Base-by-base conservation (phyloP, 2,113 vertebrate species). In the Emydura subglobosa region DNA sequence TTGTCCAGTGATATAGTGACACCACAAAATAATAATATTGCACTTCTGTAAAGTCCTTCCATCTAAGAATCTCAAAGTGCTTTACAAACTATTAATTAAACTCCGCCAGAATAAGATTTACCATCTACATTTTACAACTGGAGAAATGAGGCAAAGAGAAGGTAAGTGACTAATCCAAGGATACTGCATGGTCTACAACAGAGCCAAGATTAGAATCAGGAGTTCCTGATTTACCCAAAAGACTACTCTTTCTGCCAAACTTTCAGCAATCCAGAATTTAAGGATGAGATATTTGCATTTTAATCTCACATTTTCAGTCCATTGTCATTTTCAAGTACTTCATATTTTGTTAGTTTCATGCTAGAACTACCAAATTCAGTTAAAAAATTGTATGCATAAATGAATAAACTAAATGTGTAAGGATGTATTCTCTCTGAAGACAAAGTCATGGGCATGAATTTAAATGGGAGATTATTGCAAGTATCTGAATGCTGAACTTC, bases 371-470 rank as follows among this genome's bases (percentile, higher is more conserved):
- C 79, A 88, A 65, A 54, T 86, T 51, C 57, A 91, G 47, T 50
- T 4, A 39, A 83, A 29, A 84, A 82, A 78, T 34, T 85, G 6
- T 61, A 90, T 55, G 44, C 24, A 82, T 76, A 86, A 91, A 72
- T 86, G 84, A 94, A 49, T 83, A 57, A 89, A 10, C 85, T 65
- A 5, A 87, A 92, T 29, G n/a, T 34, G 72, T 59, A 83, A 61
- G 82, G 72, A 0, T 39, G 79, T 83, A 88, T 90, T 88, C 50
- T 96, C 34, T 34, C 86, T 84, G 44, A 61, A 39, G 51, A 88
- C 54, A 89, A 84, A 57, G 39, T 53, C 79, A 91, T 3, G 6
- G 85, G 47, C 24, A 93, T 91, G 91, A 94, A 85, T 13, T 25
- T 4, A 44, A 55, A 44, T 79, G 65, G 34, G 65, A 39, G 8